Evolutionary conservation across 2,113 vertebrate species (phyloP).

Genomic region (Apodemus speciosus): DNA sequence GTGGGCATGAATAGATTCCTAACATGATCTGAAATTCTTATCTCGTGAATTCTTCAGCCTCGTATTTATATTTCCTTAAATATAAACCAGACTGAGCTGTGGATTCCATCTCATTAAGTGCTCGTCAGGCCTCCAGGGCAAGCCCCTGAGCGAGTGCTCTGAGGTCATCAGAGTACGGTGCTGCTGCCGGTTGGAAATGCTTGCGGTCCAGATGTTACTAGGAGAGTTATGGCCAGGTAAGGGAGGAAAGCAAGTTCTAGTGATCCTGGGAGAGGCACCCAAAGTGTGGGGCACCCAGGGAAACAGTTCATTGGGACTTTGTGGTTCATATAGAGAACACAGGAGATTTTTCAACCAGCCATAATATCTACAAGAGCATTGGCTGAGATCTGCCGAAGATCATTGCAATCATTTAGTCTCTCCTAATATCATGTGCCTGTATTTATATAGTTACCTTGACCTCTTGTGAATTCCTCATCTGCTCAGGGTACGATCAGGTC

Average conservation of each 20-base stretch:
- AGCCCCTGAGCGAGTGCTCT: not conserved
- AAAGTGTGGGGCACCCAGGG: not conserved
- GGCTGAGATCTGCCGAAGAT: not conserved
- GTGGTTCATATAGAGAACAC: not conserved
- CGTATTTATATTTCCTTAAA: slow-evolving; percentile 50
- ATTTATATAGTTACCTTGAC: not conserved
- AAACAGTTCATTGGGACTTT: not conserved
- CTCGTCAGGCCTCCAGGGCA: not conserved
- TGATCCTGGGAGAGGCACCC: not conserved
- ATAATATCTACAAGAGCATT: not conserved
- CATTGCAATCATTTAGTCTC: not conserved
- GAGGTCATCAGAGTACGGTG: not conserved
- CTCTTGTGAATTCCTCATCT: slow-evolving; percentile 7
- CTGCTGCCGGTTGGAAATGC: not conserved
- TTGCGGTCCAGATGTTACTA: not conserved
- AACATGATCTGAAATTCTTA: slow-evolving; percentile 49
- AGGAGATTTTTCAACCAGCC: not conserved
- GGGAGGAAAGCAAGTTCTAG: not conserved
- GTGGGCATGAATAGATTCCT: slow-evolving; percentile 48
- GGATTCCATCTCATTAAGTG: slow-evolving; percentile 25
- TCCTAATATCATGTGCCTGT: not conserved
- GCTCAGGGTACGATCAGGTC: not conserved
- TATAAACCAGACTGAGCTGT: slow-evolving; percentile 10
- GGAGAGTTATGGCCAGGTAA: not conserved
- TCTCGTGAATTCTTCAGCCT: slow-evolving; percentile 17